Conservation (phyloP, 2,888 invertebrate genomes). For the Nemurella pictetii region DNA sequence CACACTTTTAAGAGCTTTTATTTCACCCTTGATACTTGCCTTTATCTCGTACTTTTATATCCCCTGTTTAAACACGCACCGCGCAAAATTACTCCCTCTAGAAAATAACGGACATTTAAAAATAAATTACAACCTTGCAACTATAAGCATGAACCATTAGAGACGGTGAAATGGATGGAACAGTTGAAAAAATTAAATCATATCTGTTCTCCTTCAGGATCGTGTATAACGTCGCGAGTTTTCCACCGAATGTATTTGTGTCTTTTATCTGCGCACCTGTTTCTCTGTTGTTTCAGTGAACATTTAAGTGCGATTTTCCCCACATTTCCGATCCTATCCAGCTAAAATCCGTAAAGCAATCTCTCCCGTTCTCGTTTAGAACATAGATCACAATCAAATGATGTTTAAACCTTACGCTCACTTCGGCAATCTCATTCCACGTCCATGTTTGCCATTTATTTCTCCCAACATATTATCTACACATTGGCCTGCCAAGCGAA, state of each 20-base stretch:
- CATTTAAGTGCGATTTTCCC: not conserved
- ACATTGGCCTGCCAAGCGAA: not conserved
- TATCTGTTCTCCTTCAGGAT: too few species aligned
- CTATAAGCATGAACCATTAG: too few species aligned
- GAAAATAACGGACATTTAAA: not conserved
- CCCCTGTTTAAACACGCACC: not conserved
- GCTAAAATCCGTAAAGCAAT: not conserved
- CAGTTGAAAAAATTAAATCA: too few species aligned
- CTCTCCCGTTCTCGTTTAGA: not conserved
- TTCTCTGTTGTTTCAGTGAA: not conserved
- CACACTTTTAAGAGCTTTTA: constrained; percentile 2
- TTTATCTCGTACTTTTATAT: not conserved
- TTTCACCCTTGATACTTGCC: constrained; percentile 9
- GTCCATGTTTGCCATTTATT: not conserved
- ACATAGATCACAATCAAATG: not conserved
- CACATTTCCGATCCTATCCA: not conserved
- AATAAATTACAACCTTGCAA: not conserved
- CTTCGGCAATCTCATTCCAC: not conserved
- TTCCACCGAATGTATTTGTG: too few species aligned
- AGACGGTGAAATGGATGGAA: not conserved
- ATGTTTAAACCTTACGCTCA: not conserved
- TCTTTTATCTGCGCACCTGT: not conserved
- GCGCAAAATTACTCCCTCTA: not conserved
- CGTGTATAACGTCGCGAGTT: too few species aligned
- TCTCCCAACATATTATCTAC: not conserved